Evolutionary conservation across 2,797 vertebrate species (phyloP).

Genomic region (Odontamblyopus lacepedii): DNA sequence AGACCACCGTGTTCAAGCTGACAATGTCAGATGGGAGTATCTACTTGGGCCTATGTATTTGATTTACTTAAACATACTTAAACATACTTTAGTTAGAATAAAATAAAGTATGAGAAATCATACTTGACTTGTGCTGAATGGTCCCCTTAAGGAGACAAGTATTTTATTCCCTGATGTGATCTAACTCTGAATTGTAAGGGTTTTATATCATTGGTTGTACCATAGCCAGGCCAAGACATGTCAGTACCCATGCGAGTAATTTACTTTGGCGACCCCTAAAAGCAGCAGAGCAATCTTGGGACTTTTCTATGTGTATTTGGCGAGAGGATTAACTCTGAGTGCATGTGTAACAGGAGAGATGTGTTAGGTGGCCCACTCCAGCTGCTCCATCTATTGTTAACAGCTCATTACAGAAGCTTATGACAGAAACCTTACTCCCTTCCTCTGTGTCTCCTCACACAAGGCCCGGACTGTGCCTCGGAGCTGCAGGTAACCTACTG

Average conservation of each 20-base stretch:
- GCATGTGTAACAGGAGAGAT: constrained; percentile 39
- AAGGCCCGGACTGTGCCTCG: constrained; percentile 51
- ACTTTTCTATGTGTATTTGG: constrained; percentile 12
- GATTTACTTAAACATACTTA: neutral
- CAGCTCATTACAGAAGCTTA: constrained; percentile 35
- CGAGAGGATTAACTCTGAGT: constrained; percentile 11
- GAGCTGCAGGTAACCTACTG: constrained; percentile 47
- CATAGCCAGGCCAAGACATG: neutral
- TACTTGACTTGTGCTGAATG: neutral
- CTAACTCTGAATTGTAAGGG: neutral
- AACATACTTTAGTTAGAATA: neutral
- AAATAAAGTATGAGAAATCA: neutral
- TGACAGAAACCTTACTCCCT: constrained; percentile 50
- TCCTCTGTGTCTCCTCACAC: constrained; percentile 42
- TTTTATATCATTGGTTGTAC: neutral
- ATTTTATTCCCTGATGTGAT: neutral
- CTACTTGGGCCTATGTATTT: neutral
- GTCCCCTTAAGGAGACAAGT: neutral
- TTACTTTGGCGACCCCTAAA: neutral
- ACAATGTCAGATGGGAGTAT: constrained; percentile 12
- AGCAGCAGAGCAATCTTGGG: neutral
- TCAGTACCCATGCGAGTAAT: neutral
- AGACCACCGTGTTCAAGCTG: constrained; percentile 25
- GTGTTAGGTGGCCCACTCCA: constrained; percentile 26
- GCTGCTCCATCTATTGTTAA: constrained; percentile 47